phyloP scores from a whole-genome alignment of 2,113 vertebrate species.

The Rafetus swinhoei region DNA sequence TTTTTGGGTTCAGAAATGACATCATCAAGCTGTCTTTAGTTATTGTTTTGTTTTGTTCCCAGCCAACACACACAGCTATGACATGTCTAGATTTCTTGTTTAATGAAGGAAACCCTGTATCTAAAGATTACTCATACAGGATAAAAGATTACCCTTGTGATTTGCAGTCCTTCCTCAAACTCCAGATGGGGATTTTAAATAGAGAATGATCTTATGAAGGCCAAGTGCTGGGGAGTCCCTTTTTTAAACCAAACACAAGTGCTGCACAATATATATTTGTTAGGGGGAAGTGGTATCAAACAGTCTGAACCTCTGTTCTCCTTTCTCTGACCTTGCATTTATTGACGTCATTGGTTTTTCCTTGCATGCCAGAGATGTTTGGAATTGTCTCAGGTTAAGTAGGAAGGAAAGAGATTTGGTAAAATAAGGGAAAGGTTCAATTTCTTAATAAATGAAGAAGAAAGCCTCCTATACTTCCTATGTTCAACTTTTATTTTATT shows the following conservation, averaged over 20 bases:
- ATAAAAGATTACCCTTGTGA: slow-evolving; percentile 44
- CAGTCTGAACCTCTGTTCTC: slow-evolving; percentile 29
- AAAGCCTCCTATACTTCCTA: neutral
- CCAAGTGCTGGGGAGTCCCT: slow-evolving; percentile 34
- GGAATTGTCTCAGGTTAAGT: slow-evolving; percentile 42
- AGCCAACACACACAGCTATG: neutral
- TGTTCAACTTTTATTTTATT: slow-evolving; percentile 1
- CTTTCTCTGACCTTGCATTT: neutral
- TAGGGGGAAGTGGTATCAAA: neutral
- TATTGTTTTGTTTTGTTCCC: neutral
- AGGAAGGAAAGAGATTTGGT: slow-evolving; percentile 16
- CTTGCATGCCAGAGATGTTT: slow-evolving; percentile 59
- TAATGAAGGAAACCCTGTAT: slow-evolving; percentile 46
- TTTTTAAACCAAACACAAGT: slow-evolving; percentile 32
- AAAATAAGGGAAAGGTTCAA: slow-evolving; percentile 38
- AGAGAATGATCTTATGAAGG: slow-evolving; percentile 45
- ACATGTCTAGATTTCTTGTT: slow-evolving; percentile 34
- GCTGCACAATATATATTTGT: slow-evolving; percentile 10
- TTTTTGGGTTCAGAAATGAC: neutral
- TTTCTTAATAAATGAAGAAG: neutral
- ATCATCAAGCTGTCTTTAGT: neutral
- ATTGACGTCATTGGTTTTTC: slow-evolving; percentile 49
- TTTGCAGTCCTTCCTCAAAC: slow-evolving; percentile 41
- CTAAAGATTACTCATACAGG: slow-evolving; percentile 7
- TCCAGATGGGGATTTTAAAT: slow-evolving; percentile 47